Percentiles rank a stretch among this genome's conserved stretches.
phyloP scores from a whole-genome alignment of 2,888 invertebrate species.

The Eledona agricola region DNA sequence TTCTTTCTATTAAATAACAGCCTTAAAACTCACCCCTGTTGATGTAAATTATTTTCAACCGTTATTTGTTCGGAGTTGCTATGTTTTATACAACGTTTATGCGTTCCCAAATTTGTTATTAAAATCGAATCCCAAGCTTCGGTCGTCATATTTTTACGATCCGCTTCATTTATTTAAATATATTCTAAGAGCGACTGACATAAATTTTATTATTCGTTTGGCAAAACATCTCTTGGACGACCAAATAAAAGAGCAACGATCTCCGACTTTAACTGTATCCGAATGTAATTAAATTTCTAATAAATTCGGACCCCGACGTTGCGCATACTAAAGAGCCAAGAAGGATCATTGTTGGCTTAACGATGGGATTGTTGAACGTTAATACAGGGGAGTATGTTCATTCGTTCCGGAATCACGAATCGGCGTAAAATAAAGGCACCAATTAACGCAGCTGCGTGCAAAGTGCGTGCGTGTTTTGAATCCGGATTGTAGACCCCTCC shows the following conservation, averaged over 20 bases:
- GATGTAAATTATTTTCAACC: no score
- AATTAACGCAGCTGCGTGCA: conserved; percentile 56
- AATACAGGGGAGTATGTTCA: conserved; percentile 39
- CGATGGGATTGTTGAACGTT: conserved; percentile 43
- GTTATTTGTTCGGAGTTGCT: no score
- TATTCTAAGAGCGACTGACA: conserved; percentile 7
- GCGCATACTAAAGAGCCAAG: conserved; percentile 39
- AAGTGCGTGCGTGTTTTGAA: conserved; percentile 52
- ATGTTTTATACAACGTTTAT: no score
- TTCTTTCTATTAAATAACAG: no score
- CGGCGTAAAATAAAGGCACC: conserved; percentile 54
- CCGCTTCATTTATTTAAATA: conserved; percentile 19
- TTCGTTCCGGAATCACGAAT: conserved; percentile 52
- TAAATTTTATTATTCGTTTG: conserved; percentile 16
- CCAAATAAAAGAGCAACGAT: conserved; percentile 5
- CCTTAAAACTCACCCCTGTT: no score
- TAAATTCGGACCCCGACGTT: conserved; percentile 37
- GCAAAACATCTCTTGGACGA: not conserved
- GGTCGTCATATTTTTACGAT: conserved; percentile 13
- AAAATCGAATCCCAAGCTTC: no score
- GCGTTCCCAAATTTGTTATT: no score
- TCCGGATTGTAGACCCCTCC: conserved; percentile 44
- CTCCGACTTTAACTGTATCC: conserved; percentile 49
- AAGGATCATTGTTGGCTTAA: conserved; percentile 42
- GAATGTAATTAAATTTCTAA: conserved; percentile 54